Evolutionary conservation across 2,888 invertebrate genomes (phyloP), one percentile per base, ranked within the genome.

Genomic region (Mesorhabditis spiculigera): DNA sequence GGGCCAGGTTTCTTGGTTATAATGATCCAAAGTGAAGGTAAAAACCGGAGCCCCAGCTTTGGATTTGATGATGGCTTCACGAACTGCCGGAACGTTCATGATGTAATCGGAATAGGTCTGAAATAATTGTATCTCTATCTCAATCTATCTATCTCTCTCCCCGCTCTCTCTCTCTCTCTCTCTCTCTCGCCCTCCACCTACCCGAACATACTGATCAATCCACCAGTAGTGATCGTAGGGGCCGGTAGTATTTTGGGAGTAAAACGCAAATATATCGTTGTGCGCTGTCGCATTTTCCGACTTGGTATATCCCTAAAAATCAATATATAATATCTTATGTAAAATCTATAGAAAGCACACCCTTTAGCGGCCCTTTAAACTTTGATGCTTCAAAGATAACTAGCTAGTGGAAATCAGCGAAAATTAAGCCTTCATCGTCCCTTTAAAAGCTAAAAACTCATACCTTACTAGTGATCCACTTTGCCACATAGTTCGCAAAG

Each of bases 201-300:
- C 58, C n/a, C 58, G 58, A 50, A 50, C 58, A n/a, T 50, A 50
- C n/a, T 50, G 58, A 13, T 50, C 58, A 50, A 50, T 50, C 58
- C 58, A 50, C 8, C 8, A 50, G n/a, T 50, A 50, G 58, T 50
- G 58, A 50, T 50, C 58, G 58, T 50, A 13, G 8, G 58, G 10
- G 8, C 58, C 58, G n/a, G 58, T 50, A n/a, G 58, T 50, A n/a
- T 50, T 50, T 50, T 50, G 58, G n/a, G 58, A 50, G n/a, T 50
- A 50, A n/a, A 50, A 50, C 10, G 10, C n/a, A n/a, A 50, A 50
- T 10, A 50, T 50, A 50, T 50, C 58, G 10, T 10, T 50, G 58
- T 50, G 58, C 8, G 58, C 58, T 10, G 58, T 50, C n/a, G 58
- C 58, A n/a, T 50, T 50, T n/a, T 50, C 58, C 8, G 58, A 50